These are phyloP conservation scores for Cepaea nemoralis DNA, from an alignment of 1,140 invertebrate species.

Conservation along the genomic window DNA sequence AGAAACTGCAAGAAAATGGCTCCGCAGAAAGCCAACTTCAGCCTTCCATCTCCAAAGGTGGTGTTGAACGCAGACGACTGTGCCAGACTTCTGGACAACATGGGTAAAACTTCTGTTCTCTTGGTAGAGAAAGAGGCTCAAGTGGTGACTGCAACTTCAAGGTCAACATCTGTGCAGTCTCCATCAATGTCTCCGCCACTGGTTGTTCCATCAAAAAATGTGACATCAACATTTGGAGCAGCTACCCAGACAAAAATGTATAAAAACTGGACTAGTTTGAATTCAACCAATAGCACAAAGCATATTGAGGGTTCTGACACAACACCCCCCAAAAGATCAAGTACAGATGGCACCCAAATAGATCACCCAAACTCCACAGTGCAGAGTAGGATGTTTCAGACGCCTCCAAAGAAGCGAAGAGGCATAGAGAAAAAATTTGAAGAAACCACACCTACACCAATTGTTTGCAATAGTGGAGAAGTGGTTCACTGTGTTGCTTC, in stretches of 20 bases:
- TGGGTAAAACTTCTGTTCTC: conserved; percentile 34
- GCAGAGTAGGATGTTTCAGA: conserved; percentile 3
- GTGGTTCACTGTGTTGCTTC: neutral
- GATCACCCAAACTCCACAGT: neutral
- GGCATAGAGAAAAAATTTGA: conserved; percentile 29
- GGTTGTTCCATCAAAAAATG: neutral
- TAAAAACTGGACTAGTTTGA: neutral
- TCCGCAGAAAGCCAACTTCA: conserved; percentile 21
- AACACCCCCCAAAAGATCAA: neutral
- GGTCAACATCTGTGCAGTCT: neutral
- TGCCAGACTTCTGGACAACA: conserved; percentile 28
- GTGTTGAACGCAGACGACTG: conserved; percentile 35
- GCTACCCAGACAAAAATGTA: conserved; percentile 7
- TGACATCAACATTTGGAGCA: neutral
- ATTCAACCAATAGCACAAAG: neutral
- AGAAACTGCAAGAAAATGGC: conserved; percentile 8
- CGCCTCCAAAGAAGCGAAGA: conserved; percentile 37
- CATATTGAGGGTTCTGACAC: neutral
- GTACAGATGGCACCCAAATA: neutral
- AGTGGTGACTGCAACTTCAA: conserved; percentile 23
- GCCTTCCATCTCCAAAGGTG: conserved; percentile 33
- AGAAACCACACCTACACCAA: neutral
- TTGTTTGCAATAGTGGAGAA: conserved; percentile 14
- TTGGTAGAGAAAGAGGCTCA: conserved; percentile 28
- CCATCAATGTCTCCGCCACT: neutral